Base-by-base conservation (phyloP, 2,797 vertebrate genomes). In the Rhynchotus rufescens region DNA sequence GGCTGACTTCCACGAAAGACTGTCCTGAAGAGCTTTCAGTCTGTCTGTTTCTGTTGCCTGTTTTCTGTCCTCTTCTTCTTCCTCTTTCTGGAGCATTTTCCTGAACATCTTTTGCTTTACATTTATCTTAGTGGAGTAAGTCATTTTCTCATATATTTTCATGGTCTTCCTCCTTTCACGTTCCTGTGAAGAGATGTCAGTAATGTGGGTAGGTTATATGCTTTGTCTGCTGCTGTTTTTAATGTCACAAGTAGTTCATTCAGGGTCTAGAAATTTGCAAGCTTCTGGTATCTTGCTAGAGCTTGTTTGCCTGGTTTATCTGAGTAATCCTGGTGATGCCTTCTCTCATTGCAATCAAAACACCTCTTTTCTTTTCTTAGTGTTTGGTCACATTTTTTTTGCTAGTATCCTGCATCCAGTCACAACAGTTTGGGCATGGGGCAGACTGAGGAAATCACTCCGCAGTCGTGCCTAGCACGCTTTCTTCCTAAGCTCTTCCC, bases 141-240 rank as follows among this genome's bases (percentile, higher is more conserved):
- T 98, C 8, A 91, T 96, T 96, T 99, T 99, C 96, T 98, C 96
- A 5, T 98, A 95, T 84, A 98, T 96, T 57, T 97, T 98, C 94
- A 98, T 85, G 20, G 90, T 84, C 93, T 98, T 97, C 93, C 97
- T 98, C 89, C 74, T 96, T 44, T 98, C 97, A 52, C 86, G 96
- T 89, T 99, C 98, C 99, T 99, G 84, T 32, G n/a, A 68, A 38
- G 14, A 30, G 8, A 45, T 51, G 54, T 57, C 8, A 51, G 47
- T 71, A 56, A 61, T 2, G 22, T 32, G 61, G 49, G 47, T 44
- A 32, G 34, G 59, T 60, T 52, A 30, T 56, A 26, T 76, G 57
- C 67, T 85, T 72, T 72, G 40, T 56, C 54, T 73, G n/a, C 44
- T 72, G 28, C 49, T 28, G 2, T 62, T 89, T 94, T 88, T 47